Evolutionary conservation across 2,797 vertebrate genomes (phyloP), one percentile per base, ranked within the genome.

Genomic region (Hydrolagus colliei): DNA sequence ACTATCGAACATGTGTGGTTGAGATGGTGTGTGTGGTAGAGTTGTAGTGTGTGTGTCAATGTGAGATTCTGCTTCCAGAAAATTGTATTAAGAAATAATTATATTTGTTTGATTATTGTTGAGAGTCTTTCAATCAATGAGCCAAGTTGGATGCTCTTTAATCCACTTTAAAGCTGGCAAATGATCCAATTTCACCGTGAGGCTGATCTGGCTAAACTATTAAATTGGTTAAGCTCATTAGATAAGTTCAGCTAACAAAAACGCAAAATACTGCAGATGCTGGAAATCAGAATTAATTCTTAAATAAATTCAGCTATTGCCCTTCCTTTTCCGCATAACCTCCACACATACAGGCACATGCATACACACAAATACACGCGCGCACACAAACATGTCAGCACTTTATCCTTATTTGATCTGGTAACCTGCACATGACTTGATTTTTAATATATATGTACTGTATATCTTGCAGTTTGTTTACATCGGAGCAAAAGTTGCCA

Each of bases 51-150:
- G 41, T 52, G 41, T 52, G 71, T 14, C 13, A n/a, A 72, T 94
- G 91, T 90, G 88, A 73, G 59, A 13, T 20, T 87, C 76, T 91
- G 90, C 85, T 87, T 90, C 91, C 92, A 90, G 91, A 86, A 88
- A 85, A 87, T 90, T 89, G 89, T 91, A 90, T 86, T 89, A 89
- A 92, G 92, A 92, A 93, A 89, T 86, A n/a, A 91, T 18, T 35
- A 10, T 80, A 13, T 80, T 80, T 80, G 77, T 80, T 80, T 35
- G 18, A 4, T n/a, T 80, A 13, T 52, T 52, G 41, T 52, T 52
- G 41, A 52, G 41, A 52, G 3, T 52, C 41, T 52, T 52, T 52
- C 6, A 6, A 6, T 52, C 41, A 52, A 6, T 52, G 6, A 52
- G 41, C 41, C 2, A 52, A 52, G 1, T 52, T 52, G 41, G 41